phyloP scores from a whole-genome alignment of 2,888 invertebrate species.

The Agrochola macilenta region DNA sequence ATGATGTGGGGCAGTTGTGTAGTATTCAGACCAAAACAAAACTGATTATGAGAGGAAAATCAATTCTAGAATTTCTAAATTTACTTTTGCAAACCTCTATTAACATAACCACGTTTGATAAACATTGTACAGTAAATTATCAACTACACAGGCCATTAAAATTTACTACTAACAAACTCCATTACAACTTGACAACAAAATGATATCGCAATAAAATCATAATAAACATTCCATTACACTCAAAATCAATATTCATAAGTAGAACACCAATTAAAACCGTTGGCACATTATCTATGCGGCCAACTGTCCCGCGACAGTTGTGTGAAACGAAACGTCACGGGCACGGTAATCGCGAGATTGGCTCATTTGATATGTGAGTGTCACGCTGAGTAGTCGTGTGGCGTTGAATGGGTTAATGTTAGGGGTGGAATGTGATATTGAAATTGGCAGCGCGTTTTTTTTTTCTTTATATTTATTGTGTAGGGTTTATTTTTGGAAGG shows the following conservation, averaged over 20 bases:
- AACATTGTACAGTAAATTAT: background rate
- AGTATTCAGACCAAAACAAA: too few relatives aligned
- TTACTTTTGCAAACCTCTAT: too few relatives aligned
- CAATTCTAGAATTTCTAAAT: too few relatives aligned
- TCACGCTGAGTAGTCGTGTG: slow-evolving; percentile 72
- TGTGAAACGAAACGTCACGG: slow-evolving; percentile 83
- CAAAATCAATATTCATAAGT: slow-evolving; percentile 66
- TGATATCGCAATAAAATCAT: slow-evolving; percentile 27
- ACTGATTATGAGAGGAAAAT: too few relatives aligned
- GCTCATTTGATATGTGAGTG: slow-evolving; percentile 80
- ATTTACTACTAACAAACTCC: background rate
- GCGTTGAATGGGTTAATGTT: slow-evolving; percentile 65
- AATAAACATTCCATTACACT: slow-evolving; percentile 29
- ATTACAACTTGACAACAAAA: slow-evolving; percentile 6
- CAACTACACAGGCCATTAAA: background rate
- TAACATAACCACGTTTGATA: background rate
- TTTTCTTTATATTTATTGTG: background rate
- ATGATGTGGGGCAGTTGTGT: too few relatives aligned
- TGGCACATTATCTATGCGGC: slow-evolving; percentile 72
- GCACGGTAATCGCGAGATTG: slow-evolving; percentile 82
- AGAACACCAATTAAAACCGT: slow-evolving; percentile 67
- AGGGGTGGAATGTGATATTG: slow-evolving; percentile 55
- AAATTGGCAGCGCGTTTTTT: slow-evolving; percentile 46
- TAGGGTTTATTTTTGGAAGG: background rate
- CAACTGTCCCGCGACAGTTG: slow-evolving; percentile 87